Conservation (phyloP, 2,113 vertebrate genomes). For the Zapornia atra region DNA sequence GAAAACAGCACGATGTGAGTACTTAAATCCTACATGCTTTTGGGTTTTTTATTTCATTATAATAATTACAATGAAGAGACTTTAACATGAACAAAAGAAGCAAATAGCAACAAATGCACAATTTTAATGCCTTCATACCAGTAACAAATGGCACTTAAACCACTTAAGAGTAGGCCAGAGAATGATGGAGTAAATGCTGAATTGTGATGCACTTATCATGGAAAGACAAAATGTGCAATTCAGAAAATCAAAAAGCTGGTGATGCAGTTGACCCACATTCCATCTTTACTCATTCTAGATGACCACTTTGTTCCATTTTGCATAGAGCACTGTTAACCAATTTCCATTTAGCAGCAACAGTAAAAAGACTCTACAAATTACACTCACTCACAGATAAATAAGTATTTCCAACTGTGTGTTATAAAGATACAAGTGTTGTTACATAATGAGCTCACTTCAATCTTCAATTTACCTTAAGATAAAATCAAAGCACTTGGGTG, state of each 20-base stretch:
- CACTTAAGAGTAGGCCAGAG: neutral
- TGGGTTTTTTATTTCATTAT: neutral
- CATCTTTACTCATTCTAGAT: neutral
- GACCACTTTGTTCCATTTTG: neutral
- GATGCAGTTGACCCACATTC: neutral
- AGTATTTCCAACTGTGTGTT: neutral
- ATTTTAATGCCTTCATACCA: neutral
- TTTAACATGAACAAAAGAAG: neutral
- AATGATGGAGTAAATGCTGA: neutral
- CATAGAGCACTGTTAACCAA: neutral
- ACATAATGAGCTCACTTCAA: neutral
- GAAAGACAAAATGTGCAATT: neutral
- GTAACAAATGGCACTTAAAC: neutral
- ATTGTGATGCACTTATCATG: neutral
- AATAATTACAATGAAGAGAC: neutral
- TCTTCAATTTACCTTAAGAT: neutral
- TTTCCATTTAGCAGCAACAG: neutral
- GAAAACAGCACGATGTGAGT: neutral
- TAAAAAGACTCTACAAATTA: neutral
- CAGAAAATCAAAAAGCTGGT: neutral
- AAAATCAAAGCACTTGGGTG: no score
- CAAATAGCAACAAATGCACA: neutral
- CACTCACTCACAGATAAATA: neutral
- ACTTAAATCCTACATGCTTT: neutral
- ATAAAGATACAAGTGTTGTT: neutral